phyloP scores from a whole-genome alignment of 2,888 invertebrate genomes.

The Clusia tigrina region DNA sequence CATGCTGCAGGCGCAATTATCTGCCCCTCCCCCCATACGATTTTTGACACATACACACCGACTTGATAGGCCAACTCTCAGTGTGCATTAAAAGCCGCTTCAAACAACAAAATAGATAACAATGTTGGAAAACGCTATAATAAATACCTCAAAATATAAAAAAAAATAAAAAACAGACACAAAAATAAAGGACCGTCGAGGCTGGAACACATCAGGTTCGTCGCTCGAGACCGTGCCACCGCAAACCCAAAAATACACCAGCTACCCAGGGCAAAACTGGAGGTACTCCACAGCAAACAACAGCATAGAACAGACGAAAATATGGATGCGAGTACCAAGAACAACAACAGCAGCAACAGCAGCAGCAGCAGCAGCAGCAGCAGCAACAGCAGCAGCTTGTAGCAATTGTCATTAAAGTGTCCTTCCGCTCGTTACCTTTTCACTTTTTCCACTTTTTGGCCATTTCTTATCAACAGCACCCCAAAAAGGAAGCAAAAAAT shows the following conservation, averaged over 20 bases:
- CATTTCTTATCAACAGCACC: neutral
- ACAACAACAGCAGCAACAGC: neutral
- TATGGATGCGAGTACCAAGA: neutral
- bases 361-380: neutral
- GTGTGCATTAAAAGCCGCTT: no score
- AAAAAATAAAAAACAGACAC: constrained; percentile 9
- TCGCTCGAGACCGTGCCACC: no score
- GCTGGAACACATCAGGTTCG: no score
- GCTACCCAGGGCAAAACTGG: neutral
- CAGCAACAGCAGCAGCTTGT: constrained; percentile 24
- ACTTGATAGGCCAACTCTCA: no score
- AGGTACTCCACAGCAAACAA: no score
- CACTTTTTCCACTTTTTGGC: constrained; percentile 29
- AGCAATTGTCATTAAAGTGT: constrained; percentile 41
- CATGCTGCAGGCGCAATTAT: no score
- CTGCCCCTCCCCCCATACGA: no score
- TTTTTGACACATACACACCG: no score
- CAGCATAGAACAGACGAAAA: neutral
- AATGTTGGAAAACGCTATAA: constrained; percentile 22
- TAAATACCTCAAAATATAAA: neutral
- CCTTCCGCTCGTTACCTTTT: constrained; percentile 36
- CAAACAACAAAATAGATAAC: constrained; percentile 16
- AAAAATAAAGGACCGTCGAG: neutral
- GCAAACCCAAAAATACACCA: neutral
- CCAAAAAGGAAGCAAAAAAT: neutral